A percentile compares a stretch with the other conserved stretches of the same genome.
Conservation (phyloP, 1,140 invertebrate genomes). For the Cylas formicarius region DNA sequence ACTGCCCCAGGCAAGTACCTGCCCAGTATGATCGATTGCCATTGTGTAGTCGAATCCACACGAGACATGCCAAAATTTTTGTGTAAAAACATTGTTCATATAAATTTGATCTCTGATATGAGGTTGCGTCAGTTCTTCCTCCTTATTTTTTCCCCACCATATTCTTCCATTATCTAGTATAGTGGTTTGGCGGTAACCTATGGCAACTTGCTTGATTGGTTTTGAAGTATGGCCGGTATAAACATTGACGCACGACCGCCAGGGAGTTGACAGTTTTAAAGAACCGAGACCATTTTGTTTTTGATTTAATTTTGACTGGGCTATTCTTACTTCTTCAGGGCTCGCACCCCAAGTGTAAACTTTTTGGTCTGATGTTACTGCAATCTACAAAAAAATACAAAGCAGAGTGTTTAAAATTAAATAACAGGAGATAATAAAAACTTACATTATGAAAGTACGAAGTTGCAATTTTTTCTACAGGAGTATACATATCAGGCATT, state of each 20-base stretch:
- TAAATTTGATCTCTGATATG: conserved; percentile 32
- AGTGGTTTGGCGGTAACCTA: conserved; percentile 31
- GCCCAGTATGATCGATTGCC: conserved; percentile 50
- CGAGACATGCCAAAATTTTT: conserved; percentile 44
- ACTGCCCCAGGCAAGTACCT: conserved; percentile 58
- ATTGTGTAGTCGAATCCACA: conserved; percentile 69
- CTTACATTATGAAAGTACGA: conserved; percentile 79
- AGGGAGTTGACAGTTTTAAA: conserved; percentile 18
- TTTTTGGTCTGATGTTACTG: conserved; percentile 57
- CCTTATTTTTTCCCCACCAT: conserved; percentile 36
- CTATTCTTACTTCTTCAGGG: conserved; percentile 62
- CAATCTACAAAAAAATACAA: conserved; percentile 50
- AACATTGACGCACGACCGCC: conserved; percentile 33
- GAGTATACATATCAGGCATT: conserved; percentile 47
- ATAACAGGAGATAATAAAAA: conserved; percentile 17
- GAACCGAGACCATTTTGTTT: conserved; percentile 26
- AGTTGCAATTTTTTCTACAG: conserved; percentile 60
- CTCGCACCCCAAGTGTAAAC: conserved; percentile 73
- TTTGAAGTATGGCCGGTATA: conserved; percentile 30
- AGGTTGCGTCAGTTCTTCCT: conserved; percentile 35
- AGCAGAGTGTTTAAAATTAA: conserved; percentile 16
- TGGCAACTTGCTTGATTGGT: conserved; percentile 35
- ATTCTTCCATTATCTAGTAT: conserved; percentile 36
- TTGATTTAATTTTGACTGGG: conserved; percentile 33
- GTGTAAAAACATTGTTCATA: conserved; percentile 26